These are phyloP conservation scores for Drosophila auraria DNA, from an alignment of 1,140 invertebrate species.

Conservation along the genomic window DNA sequence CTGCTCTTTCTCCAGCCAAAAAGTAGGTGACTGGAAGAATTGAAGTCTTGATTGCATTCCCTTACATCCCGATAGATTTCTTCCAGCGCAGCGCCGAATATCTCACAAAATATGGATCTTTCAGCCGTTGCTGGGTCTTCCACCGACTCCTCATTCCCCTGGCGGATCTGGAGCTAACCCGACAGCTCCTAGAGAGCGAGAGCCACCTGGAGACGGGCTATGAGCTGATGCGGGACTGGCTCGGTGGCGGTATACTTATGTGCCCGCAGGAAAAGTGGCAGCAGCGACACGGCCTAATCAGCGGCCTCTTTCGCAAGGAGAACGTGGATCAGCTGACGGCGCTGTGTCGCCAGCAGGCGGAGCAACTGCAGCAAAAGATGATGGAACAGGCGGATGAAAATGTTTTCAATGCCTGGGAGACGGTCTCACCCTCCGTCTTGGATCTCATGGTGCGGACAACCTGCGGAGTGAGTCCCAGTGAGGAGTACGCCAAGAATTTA, in stretches of 20 bases:
- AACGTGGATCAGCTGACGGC: constrained; percentile 34
- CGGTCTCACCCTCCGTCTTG: constrained; percentile 20
- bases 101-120: constrained; percentile 53
- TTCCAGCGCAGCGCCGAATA: constrained; percentile 57
- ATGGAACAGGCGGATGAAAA: constrained; percentile 5
- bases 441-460: constrained; percentile 47
- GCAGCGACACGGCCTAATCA: constrained; percentile 46
- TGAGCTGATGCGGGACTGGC: constrained; percentile 59
- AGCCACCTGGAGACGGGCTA: constrained; percentile 58
- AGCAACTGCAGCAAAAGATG: constrained; percentile 20
- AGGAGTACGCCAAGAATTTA: constrained; percentile 42
- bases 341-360: constrained; percentile 27
- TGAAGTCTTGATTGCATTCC: background rate
- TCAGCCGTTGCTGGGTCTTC: constrained; percentile 67
- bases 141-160: constrained; percentile 67
- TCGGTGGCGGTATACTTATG: constrained; percentile 43
- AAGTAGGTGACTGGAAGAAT: constrained; percentile 35
- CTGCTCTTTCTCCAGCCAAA: constrained; percentile 56
- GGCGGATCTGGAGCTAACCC: constrained; percentile 59
- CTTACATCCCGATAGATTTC: constrained; percentile 44
- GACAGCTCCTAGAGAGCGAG: constrained; percentile 62
- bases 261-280: constrained; percentile 51
- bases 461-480: constrained; percentile 44
- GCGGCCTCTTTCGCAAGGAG: constrained; percentile 20
- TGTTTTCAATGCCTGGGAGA: constrained; percentile 34